phyloP scores from a whole-genome alignment of 2,797 vertebrate genomes.

The Lutjanus argentimaculatus region DNA sequence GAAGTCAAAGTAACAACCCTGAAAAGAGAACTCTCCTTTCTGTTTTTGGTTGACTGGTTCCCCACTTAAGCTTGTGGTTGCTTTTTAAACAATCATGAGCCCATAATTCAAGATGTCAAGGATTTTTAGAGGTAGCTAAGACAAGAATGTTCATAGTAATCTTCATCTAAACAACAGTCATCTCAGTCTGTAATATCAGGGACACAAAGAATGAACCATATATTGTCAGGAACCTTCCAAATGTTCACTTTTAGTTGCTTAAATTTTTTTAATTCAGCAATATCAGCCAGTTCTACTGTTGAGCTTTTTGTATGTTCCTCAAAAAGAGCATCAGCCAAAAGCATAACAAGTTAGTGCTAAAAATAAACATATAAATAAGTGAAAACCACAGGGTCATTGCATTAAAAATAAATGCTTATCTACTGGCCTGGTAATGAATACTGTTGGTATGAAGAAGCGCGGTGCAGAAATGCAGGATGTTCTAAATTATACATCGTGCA shows the following conservation, averaged over 20 bases:
- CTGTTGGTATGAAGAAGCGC: constrained; percentile 34
- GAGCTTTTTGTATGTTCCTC: background rate
- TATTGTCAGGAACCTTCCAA: background rate
- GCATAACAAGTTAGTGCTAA: background rate
- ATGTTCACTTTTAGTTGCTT: background rate
- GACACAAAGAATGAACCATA: background rate
- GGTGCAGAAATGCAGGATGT: constrained; percentile 55
- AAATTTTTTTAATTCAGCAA: background rate
- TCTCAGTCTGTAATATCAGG: background rate
- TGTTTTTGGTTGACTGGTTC: background rate
- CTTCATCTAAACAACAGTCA: background rate
- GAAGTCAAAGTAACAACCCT: background rate
- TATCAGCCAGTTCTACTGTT: background rate
- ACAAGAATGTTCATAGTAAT: background rate
- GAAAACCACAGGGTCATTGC: constrained; percentile 27
- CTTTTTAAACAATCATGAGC: background rate
- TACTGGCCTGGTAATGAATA: constrained; percentile 53
- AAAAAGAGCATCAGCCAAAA: constrained; percentile 3
- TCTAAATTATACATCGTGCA: constrained; percentile 70
- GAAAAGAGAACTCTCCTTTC: background rate
- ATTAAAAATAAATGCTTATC: constrained; percentile 54
- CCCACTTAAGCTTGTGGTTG: background rate
- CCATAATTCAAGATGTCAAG: background rate
- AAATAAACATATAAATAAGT: constrained; percentile 14
- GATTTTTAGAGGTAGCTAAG: background rate